Evolutionary conservation across 2,888 invertebrate species (phyloP).

Genomic region (Altica lythri): DNA sequence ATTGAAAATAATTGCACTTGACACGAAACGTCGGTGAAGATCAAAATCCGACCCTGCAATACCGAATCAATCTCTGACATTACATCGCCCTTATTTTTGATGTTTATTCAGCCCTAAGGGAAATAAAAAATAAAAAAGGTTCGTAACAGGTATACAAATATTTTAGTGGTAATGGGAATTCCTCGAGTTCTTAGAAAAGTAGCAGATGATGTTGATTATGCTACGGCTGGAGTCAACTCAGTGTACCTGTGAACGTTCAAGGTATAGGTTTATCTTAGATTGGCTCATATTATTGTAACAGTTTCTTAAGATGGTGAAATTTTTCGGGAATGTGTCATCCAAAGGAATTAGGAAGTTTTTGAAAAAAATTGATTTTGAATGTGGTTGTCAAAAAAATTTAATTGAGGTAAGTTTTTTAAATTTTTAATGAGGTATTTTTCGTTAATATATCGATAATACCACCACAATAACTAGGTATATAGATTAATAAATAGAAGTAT

Average conservation of each 20-base stretch:
- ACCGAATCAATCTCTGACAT: slow-evolving; percentile 27
- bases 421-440: too few relatives aligned
- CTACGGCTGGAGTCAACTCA: slow-evolving; percentile 17
- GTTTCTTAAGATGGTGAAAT: slow-evolving; percentile 9
- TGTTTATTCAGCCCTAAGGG: slow-evolving; percentile 12
- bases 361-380: slow-evolving; percentile 13
- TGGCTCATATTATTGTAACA: background rate
- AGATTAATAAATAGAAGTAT: too few relatives aligned
- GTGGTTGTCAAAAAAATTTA: background rate
- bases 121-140: slow-evolving; percentile 12
- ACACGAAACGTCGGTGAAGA: too few relatives aligned
- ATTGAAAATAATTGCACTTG: too few relatives aligned
- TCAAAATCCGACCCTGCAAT: background rate
- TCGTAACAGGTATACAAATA: slow-evolving; percentile 36
- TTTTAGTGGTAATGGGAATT: slow-evolving; percentile 34
- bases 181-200: slow-evolving; percentile 27
- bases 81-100: slow-evolving; percentile 27
- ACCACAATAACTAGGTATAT: too few relatives aligned
- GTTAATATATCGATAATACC: too few relatives aligned
- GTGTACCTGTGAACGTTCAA: slow-evolving; percentile 13
- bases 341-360: slow-evolving; percentile 9
- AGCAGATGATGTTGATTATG: slow-evolving; percentile 12
- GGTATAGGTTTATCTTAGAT: background rate
- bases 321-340: slow-evolving; percentile 1
- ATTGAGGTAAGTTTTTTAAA: slow-evolving; percentile 4